A percentile compares a stretch with the other conserved stretches of the same genome.
Conservation (phyloP, 1,140 invertebrate species). For the Coptotermes formosanus region DNA sequence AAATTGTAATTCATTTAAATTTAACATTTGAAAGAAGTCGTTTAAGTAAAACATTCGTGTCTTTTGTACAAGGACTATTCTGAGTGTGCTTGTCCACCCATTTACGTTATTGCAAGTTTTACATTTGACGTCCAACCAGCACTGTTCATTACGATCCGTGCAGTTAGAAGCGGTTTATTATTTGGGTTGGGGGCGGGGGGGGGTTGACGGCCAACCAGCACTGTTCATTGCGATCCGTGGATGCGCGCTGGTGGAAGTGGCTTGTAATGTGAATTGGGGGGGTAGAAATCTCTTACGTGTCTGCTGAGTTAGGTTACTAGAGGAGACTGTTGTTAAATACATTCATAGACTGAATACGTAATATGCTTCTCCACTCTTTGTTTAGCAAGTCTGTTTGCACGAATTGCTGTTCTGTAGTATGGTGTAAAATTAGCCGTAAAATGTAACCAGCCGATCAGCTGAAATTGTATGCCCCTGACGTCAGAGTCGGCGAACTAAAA, state of each 20-base stretch:
- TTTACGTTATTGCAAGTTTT: too few relatives aligned
- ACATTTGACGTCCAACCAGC: too few relatives aligned
- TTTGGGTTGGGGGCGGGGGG: too few relatives aligned
- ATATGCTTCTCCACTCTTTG: neutral
- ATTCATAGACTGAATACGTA: neutral
- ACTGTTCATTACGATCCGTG: too few relatives aligned
- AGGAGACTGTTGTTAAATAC: neutral
- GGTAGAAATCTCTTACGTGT: neutral
- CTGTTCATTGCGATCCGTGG: too few relatives aligned
- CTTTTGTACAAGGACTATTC: too few relatives aligned
- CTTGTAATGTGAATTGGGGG: neutral
- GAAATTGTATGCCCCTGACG: constrained; percentile 1
- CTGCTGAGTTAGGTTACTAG: neutral
- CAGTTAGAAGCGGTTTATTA: too few relatives aligned
- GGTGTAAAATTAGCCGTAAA: neutral
- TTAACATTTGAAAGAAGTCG: too few relatives aligned
- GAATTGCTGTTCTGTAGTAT: neutral
- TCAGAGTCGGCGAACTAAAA: constrained; percentile 17
- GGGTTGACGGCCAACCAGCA: too few relatives aligned
- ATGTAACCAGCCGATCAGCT: constrained; percentile 7
- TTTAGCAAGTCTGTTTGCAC: neutral
- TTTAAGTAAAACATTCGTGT: too few relatives aligned
- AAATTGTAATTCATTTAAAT: too few relatives aligned
- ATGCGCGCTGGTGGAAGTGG: neutral
- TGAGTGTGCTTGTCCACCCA: too few relatives aligned